Conservation (phyloP, 2,888 invertebrate species). For the Amphipoea oculea region DNA sequence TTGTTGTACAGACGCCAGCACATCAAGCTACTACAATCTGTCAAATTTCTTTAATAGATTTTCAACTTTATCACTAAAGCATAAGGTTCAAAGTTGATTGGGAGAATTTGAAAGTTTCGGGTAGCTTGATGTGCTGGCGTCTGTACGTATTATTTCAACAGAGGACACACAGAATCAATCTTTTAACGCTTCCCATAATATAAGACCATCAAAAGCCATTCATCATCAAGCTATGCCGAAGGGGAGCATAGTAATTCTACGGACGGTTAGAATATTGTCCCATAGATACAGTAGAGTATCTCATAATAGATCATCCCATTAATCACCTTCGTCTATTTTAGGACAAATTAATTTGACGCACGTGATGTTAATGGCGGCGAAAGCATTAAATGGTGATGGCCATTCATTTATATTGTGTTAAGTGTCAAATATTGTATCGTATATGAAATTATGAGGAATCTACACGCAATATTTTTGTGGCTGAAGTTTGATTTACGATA, state of each 20-base stretch:
- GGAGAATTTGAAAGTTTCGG: too few relatives aligned
- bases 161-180: not conserved
- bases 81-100: too few relatives aligned
- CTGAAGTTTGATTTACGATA: constrained; percentile 16
- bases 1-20: too few relatives aligned
- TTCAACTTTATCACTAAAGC: too few relatives aligned
- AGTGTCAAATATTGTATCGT: constrained; percentile 47
- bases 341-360: constrained; percentile 57
- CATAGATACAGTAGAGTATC: constrained; percentile 8
- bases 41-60: too few relatives aligned
- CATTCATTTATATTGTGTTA: constrained; percentile 48
- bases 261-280: constrained; percentile 11
- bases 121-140: too few relatives aligned
- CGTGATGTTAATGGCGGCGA: constrained; percentile 60
- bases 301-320: constrained; percentile 56
- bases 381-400: constrained; percentile 55
- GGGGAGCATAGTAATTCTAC: constrained; percentile 12
- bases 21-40: too few relatives aligned
- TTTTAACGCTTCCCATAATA: not conserved
- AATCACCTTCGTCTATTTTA: constrained; percentile 60
- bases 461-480: constrained; percentile 35
- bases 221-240: constrained; percentile 4
- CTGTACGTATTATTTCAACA: not conserved
- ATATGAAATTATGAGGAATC: constrained; percentile 11
- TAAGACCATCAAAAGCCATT: constrained; percentile 11